Evolutionary conservation across 2,888 invertebrate genomes (phyloP), one percentile per base, ranked within the genome.

Genomic region (Lacanobia oleracea): DNA sequence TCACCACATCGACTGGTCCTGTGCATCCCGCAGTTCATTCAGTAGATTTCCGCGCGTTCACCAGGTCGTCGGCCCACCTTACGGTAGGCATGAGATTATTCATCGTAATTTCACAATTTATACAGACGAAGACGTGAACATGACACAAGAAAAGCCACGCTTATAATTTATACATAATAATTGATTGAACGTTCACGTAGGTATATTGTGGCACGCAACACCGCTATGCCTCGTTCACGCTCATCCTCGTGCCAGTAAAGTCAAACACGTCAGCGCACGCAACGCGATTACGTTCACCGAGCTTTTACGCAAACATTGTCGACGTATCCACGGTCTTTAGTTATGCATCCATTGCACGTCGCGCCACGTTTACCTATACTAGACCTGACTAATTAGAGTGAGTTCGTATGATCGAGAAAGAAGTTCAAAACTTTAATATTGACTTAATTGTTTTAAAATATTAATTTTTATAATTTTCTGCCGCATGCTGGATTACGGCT

Each of bases 231-330:
- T 23, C 65, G 57, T 54, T 77, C 71, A 77, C 78, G 78, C 82
- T 79, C 40, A 61, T 54, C n/a, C 21, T 21, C 45, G 27, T 27
- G n/a, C 71, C 67, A 69, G 53, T 43, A 50, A 71, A 81, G 14
- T 72, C 43, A 78, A 79, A 82, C 65, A 78, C 37, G 33, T 4
- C 54, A 18, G 27, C 3, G 14, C 78, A 78, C 77, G 77, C 77
- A 60, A 78, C 59, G 1, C 43, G 50, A 59, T 72, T 72, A 59
- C 48, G 23, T 50, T 70, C 56, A 45, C 51, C 43, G 62, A 66
- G 57, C 33, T 63, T 50, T 57, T 37, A 53, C 33, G 43, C 37
- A 54, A 81, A 77, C 50, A 64, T n/a, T 51, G 59, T 80, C 27
- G 40, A 43, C 10, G 45, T 53, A 18, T 73, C 73, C 27, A 21